These are phyloP conservation scores for Hirudinaria manillensis DNA, from an alignment of 2,888 invertebrate genomes.

Conservation along the genomic window DNA sequence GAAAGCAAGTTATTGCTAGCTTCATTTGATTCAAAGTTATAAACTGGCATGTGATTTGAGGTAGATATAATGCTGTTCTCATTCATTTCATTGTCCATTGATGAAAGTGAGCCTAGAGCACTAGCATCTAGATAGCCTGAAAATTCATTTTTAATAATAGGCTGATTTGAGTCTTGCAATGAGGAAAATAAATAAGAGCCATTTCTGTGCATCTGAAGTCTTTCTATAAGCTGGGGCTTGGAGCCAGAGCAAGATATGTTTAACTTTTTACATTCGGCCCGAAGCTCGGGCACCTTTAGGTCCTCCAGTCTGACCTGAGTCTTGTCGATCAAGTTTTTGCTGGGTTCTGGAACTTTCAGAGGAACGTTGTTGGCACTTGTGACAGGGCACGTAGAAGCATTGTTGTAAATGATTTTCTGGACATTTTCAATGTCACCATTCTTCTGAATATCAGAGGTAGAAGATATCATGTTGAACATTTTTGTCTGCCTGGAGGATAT, in stretches of 20 bases:
- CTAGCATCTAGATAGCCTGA: no score
- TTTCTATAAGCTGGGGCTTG: slow-evolving; percentile 86
- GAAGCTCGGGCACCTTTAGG: slow-evolving; percentile 25
- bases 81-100: no score
- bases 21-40: no score
- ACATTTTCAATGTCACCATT: slow-evolving; percentile 3
- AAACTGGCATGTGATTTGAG: no score
- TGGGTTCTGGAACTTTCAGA: no score
- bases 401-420: not conserved
- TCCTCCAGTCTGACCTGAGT: slow-evolving; percentile 27
- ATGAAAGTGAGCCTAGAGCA: no score
- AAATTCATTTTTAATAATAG: no score
- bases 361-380: no score
- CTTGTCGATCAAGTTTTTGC: slow-evolving; percentile 3
- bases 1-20: no score
- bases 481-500: not conserved
- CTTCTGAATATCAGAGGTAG: not conserved
- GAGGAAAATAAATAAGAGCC: not conserved
- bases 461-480: slow-evolving; percentile 10
- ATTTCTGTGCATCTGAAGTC: slow-evolving; percentile 63
- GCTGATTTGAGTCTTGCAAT: no score
- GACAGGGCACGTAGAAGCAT: no score
- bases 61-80: no score
- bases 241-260: slow-evolving; percentile 91
- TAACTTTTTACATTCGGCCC: slow-evolving; percentile 84